Conservation (phyloP, 1,140 invertebrate species). For the Gryon sp. region DNA sequence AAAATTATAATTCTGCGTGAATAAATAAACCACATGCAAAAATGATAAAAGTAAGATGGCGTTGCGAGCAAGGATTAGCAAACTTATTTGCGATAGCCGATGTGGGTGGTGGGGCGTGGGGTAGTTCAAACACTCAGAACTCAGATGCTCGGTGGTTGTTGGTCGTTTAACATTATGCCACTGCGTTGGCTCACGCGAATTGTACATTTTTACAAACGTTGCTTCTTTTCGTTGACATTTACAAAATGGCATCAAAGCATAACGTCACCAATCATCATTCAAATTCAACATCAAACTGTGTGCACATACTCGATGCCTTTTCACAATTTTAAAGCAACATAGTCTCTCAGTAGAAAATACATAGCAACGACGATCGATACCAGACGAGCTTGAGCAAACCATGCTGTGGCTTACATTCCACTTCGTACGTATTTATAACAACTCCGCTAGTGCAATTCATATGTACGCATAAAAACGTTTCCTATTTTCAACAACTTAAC, state of each 20-base stretch:
- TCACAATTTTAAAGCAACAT: no score
- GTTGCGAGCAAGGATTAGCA: slow-evolving; percentile 1
- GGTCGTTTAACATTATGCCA: slow-evolving; percentile 23
- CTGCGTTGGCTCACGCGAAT: slow-evolving; percentile 12
- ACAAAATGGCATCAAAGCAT: slow-evolving; percentile 25
- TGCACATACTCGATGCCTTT: neutral
- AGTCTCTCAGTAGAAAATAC: slow-evolving; percentile 31
- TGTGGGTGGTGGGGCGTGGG: neutral
- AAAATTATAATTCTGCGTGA: no score
- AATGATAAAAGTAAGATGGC: no score
- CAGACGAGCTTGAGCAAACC: slow-evolving; percentile 21
- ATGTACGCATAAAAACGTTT: no score
- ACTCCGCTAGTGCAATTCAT: no score
- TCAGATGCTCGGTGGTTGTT: slow-evolving; percentile 20
- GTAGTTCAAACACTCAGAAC: no score
- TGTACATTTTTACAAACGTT: slow-evolving; percentile 10
- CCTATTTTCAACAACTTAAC: no score
- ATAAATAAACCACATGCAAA: no score
- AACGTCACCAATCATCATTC: slow-evolving; percentile 15
- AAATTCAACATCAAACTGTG: neutral
- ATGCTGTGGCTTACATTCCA: slow-evolving; percentile 42
- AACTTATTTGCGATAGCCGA: neutral
- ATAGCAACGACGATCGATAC: slow-evolving; percentile 48
- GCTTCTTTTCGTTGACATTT: slow-evolving; percentile 17
- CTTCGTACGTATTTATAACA: slow-evolving; percentile 27